Conservation (phyloP, 2,113 vertebrate genomes). For the Butastur rufipennis region DNA sequence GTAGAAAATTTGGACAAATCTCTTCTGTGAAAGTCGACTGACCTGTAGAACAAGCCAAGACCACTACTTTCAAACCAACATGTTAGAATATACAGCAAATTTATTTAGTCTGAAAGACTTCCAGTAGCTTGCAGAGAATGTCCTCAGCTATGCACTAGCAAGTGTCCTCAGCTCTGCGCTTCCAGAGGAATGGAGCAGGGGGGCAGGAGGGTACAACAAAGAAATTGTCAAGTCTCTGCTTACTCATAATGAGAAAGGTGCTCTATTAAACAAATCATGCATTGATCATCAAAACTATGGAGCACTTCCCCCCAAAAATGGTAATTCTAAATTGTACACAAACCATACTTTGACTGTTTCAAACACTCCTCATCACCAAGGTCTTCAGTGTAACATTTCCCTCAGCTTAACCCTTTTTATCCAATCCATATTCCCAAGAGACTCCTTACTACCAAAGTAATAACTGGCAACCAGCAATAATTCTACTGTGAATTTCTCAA, state of each 20-base stretch:
- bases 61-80: not conserved
- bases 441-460: conserved; percentile 62
- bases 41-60: not conserved
- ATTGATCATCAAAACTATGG: conserved; percentile 29
- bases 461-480: conserved; percentile 70
- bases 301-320: not conserved
- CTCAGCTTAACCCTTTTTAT: conserved; percentile 70
- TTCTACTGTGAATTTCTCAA: conserved; percentile 59
- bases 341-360: conserved; percentile 3
- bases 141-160: not conserved
- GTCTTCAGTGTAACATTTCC: conserved; percentile 46
- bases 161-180: not conserved
- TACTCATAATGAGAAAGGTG: not conserved
- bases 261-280: conserved; percentile 21
- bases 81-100: not conserved
- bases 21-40: not conserved
- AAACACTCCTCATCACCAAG: not conserved
- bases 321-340: not conserved
- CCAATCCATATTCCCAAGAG: conserved; percentile 36
- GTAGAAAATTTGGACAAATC: conserved; percentile 16
- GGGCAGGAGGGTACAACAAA: not conserved
- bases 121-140: not conserved
- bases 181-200: not conserved
- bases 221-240: not conserved
- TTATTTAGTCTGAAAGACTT: not conserved